Evolutionary conservation across 64 coral and sea anemone species (phyloP).

Genomic region (Anthopleura sola): DNA sequence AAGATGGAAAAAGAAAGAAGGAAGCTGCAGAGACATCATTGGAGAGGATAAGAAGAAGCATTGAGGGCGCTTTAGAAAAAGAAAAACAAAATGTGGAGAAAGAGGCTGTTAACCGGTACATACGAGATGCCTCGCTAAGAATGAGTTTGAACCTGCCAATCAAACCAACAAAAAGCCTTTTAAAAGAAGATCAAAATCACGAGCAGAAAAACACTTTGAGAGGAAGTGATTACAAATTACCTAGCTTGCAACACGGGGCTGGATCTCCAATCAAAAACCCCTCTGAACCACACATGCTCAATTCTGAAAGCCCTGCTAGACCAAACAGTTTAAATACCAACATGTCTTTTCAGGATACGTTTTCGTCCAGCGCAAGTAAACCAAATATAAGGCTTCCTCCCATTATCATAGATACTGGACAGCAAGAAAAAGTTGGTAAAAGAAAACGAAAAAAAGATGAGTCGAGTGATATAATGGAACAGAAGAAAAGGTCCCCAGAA

Average conservation of each 20-base stretch:
- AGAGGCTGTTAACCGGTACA: slow-evolving; percentile 42
- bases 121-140: slow-evolving; percentile 46
- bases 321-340: not conserved
- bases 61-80: slow-evolving; percentile 54
- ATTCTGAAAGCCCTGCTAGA: not conserved
- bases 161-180: slow-evolving; percentile 36
- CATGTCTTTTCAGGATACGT: not conserved
- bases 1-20: not conserved
- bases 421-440: slow-evolving; percentile 15
- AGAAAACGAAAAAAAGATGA: slow-evolving; percentile 31
- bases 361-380: not conserved
- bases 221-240: slow-evolving; percentile 30
- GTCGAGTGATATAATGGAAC: not conserved
- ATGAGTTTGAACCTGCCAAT: slow-evolving; percentile 71
- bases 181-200: not conserved
- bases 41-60: slow-evolving; percentile 50
- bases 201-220: slow-evolving; percentile 11
- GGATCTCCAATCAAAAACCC: not conserved
- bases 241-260: slow-evolving; percentile 23
- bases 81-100: slow-evolving; percentile 31
- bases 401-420: slow-evolving; percentile 26
- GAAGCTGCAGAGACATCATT: slow-evolving; percentile 30
- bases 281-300: slow-evolving; percentile 9
- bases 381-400: slow-evolving; percentile 33
- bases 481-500: not conserved